Conservation (phyloP, 2,797 vertebrate species). For the Epinephelus awoara region DNA sequence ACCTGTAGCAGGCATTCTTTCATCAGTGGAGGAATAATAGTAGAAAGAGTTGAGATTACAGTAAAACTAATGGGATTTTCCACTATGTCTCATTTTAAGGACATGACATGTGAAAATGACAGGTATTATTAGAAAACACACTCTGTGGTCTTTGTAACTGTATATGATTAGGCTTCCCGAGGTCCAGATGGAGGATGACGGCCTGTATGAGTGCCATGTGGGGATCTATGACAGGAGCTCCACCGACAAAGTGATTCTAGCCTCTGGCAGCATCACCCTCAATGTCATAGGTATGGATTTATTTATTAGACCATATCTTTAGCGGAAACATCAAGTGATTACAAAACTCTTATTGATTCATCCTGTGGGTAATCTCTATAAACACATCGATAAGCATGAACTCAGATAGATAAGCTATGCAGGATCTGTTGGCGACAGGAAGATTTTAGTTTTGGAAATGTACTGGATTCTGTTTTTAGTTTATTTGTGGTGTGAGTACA, state of each 20-base stretch:
- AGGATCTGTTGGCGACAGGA: not conserved
- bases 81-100: not conserved
- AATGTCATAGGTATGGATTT: slow-evolving; percentile 90
- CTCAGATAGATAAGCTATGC: too few relatives aligned
- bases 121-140: not conserved
- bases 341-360: not conserved
- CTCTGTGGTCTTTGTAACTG: slow-evolving; percentile 17
- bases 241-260: slow-evolving; percentile 92
- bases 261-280: slow-evolving; percentile 91
- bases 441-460: too few relatives aligned
- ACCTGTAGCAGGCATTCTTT: not conserved
- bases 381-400: too few relatives aligned
- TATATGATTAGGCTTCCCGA: slow-evolving; percentile 90
- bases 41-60: not conserved
- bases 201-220: slow-evolving; percentile 95
- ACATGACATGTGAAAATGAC: not conserved
- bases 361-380: too few relatives aligned
- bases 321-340: not conserved
- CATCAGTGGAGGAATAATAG: not conserved
- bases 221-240: slow-evolving; percentile 93
- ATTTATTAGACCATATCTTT: not conserved
- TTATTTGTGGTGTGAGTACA: too few relatives aligned
- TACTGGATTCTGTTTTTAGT: too few relatives aligned
- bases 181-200: slow-evolving; percentile 93
- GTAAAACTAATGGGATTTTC: not conserved